Evolutionary conservation across 37 sponge, comb jelly and placozoan species (phyloP).

Genomic region (Hexactinellida sp.): DNA sequence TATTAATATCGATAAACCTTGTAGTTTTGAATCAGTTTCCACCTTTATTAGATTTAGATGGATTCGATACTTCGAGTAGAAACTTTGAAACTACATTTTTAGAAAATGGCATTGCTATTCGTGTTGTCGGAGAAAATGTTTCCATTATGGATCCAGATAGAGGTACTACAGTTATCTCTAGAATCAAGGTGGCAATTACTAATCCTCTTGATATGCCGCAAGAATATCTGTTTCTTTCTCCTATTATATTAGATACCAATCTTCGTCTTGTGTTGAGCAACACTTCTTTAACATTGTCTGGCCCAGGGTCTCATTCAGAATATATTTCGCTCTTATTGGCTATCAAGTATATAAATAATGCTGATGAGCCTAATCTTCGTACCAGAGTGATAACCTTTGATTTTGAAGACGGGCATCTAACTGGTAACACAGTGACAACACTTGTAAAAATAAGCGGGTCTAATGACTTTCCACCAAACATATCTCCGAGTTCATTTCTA

Average conservation of each 20-base stretch:
- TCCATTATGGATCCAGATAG: background rate
- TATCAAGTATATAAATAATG: background rate
- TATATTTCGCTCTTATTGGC: background rate
- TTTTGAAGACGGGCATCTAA: conserved; percentile 11
- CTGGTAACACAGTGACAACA: background rate
- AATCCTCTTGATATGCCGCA: background rate
- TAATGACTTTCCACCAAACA: conserved; percentile 34
- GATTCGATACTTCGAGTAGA: background rate
- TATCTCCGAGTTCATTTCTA: background rate
- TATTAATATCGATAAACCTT: conserved; percentile 23
- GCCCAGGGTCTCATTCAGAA: conserved; percentile 2
- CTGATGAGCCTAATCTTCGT: background rate
- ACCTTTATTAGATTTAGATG: conserved; percentile 23
- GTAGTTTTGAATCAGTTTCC: conserved; percentile 36
- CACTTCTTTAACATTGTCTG: background rate
- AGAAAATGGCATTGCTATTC: background rate
- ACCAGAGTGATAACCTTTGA: conserved; percentile 13
- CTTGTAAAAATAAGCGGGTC: background rate
- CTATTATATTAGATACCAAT: background rate
- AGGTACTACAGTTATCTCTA: background rate
- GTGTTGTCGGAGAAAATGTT: background rate
- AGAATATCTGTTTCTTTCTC: background rate
- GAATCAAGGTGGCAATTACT: background rate
- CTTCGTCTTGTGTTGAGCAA: background rate
- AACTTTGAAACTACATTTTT: conserved; percentile 14